Conservation (phyloP, 2,888 invertebrate genomes). For the Drosophila stalkeri region DNA sequence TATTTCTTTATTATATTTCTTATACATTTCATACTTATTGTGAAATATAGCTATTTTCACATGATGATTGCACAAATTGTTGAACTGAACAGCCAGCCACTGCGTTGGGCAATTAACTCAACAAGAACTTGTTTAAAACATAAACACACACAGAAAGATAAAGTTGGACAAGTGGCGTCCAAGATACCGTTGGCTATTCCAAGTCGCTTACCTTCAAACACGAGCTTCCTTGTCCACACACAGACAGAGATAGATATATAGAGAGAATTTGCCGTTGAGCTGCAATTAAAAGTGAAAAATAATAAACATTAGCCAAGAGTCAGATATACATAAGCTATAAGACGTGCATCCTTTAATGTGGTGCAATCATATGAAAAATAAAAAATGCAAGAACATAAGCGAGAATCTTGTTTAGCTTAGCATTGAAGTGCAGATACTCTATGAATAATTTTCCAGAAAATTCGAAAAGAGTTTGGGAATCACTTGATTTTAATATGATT, state of each 20-base stretch:
- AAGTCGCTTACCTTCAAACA: slow-evolving; percentile 59
- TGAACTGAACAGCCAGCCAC: slow-evolving; percentile 25
- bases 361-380: slow-evolving; percentile 21
- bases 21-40: slow-evolving; percentile 28
- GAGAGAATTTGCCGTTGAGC: slow-evolving; percentile 58
- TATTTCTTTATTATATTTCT: not conserved
- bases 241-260: not conserved
- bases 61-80: slow-evolving; percentile 41
- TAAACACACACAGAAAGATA: slow-evolving; percentile 14
- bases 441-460: too few relatives aligned
- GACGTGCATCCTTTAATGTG: slow-evolving; percentile 60
- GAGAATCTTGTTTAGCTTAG: not conserved
- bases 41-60: slow-evolving; percentile 53
- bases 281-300: slow-evolving; percentile 69
- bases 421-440: not conserved
- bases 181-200: slow-evolving; percentile 25
- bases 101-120: slow-evolving; percentile 15
- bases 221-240: slow-evolving; percentile 51
- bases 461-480: too few relatives aligned
- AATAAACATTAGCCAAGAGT: slow-evolving; percentile 56
- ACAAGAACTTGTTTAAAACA: slow-evolving; percentile 48
- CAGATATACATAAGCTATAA: slow-evolving; percentile 17
- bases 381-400: slow-evolving; percentile 6
- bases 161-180: slow-evolving; percentile 24
- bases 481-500: not conserved